Evolutionary conservation across 2,797 vertebrate genomes (phyloP).

Genomic region (Phrynocephalus guinanensis): DNA sequence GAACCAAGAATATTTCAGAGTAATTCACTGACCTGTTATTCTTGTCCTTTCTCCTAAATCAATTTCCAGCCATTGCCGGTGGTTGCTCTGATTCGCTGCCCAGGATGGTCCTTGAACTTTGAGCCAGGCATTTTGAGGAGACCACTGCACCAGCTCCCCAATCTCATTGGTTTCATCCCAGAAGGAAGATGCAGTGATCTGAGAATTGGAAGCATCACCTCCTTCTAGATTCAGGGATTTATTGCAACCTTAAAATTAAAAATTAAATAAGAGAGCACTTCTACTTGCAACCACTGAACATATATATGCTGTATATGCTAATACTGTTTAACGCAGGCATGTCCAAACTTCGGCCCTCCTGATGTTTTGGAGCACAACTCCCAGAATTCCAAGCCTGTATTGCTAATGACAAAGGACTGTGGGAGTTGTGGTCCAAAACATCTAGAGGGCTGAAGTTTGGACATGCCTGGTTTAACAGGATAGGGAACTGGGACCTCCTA

Average conservation of each 20-base stretch:
- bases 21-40: conserved; percentile 80
- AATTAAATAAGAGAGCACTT: conserved; percentile 57
- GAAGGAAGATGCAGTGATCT: conserved; percentile 78
- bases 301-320: conserved; percentile 63
- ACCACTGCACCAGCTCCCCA: conserved; percentile 73
- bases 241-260: conserved; percentile 77
- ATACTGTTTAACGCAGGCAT: neutral
- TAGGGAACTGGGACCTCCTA: no score
- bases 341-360: neutral
- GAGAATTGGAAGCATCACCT: conserved; percentile 66
- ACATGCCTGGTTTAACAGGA: no score
- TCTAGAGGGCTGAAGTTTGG: no score
- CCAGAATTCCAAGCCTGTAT: no score
- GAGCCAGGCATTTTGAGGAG: conserved; percentile 74
- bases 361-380: neutral
- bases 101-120: conserved; percentile 73
- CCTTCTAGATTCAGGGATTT: conserved; percentile 76
- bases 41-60: conserved; percentile 86
- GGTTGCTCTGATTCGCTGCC: conserved; percentile 75
- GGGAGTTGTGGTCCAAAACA: no score
- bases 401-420: no score
- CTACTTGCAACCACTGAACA: conserved; percentile 47
- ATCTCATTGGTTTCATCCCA: conserved; percentile 74
- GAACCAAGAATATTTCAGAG: neutral
- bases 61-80: conserved; percentile 81